These are phyloP conservation scores for Botia kubotai DNA, from an alignment of 2,797 vertebrate genomes.

Conservation along the genomic window DNA sequence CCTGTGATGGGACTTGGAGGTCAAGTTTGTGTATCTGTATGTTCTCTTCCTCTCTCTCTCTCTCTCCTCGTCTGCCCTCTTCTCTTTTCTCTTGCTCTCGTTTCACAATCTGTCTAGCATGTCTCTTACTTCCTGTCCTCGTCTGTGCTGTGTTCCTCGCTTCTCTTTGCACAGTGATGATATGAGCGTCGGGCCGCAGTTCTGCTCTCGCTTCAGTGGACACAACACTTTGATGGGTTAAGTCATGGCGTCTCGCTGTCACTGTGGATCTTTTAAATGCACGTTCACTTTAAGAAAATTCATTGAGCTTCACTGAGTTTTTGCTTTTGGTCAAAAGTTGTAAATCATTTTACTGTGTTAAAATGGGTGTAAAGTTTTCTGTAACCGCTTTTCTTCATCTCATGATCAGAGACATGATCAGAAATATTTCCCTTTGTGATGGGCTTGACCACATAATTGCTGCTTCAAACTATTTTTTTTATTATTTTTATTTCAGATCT, in stretches of 20 bases:
- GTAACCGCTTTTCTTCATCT: too few species aligned
- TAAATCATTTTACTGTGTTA: too few species aligned
- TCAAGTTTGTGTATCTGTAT: too few species aligned
- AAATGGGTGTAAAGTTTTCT: too few species aligned
- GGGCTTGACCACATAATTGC: too few species aligned
- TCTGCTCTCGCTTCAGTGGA: conserved; percentile 56
- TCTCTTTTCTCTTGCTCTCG: conserved; percentile 68
- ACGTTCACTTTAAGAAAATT: neutral
- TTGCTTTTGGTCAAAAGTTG: too few species aligned
- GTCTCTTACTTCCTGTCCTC: conserved; percentile 68
- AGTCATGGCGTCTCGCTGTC: conserved; percentile 52
- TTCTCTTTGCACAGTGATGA: conserved; percentile 50
- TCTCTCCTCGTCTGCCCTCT: neutral
- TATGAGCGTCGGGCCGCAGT: conserved; percentile 46
- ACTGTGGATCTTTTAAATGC: conserved; percentile 28
- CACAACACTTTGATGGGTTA: conserved; percentile 62
- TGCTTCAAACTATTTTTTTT: neutral
- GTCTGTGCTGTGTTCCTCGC: conserved; percentile 3
- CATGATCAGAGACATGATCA: too few species aligned
- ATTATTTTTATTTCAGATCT: conserved; percentile 73
- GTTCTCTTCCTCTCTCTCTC: neutral
- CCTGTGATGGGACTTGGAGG: too few species aligned
- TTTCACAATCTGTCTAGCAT: conserved; percentile 80
- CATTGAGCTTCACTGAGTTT: too few species aligned
- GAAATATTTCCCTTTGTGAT: neutral